Evolutionary conservation across 2,888 invertebrate genomes (phyloP), one percentile per base, ranked within the genome.

Genomic region (Sinelater perroti): DNA sequence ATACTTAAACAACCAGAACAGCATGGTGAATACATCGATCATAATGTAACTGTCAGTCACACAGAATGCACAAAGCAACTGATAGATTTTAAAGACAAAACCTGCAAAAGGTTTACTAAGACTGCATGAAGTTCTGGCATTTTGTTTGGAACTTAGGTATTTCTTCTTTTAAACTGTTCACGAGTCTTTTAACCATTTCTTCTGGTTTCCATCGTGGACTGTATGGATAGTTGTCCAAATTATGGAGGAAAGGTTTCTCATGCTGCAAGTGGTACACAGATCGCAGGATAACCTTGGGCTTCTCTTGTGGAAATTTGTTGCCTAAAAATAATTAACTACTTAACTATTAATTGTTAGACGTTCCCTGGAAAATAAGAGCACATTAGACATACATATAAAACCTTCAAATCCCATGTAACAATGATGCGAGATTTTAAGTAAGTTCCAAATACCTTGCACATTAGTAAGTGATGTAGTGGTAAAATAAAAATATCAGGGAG

Each of bases 181-280:
- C 54, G 14, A 79, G 67, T 50, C 64, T 67, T 0, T 63, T 53
- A n/a, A 78, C 60, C 72, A 79, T 78, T 6, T 67, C 55, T 11
- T 63, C 50, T 1, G 71, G 55, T 6, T 60, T 51, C 72, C 73
- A 75, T 16, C 66, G 59, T 1, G 72, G 61, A 62, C 69, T 71
- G 60, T 78, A 80, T 1, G 73, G 73, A 66, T 73, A 76, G 44
- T 69, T 62, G 14, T 67, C 57, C 2, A 72, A 47, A 31, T 21
- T 13, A 49, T 63, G 62, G 14, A 47, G 63, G 47, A 70, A 73
- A 8, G 67, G 57, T 52, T 61, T 69, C 20, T 70, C 68, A 13
- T 50, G n/a, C 14, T 69, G 64, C 45, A 66, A 64, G 52, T 85
- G 84, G 71, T 85, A 85, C n/a, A 85, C 77, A 7, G 86, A 87